phyloP scores from a whole-genome alignment of 2,888 invertebrate species.

The Habroteleia sp. region DNA sequence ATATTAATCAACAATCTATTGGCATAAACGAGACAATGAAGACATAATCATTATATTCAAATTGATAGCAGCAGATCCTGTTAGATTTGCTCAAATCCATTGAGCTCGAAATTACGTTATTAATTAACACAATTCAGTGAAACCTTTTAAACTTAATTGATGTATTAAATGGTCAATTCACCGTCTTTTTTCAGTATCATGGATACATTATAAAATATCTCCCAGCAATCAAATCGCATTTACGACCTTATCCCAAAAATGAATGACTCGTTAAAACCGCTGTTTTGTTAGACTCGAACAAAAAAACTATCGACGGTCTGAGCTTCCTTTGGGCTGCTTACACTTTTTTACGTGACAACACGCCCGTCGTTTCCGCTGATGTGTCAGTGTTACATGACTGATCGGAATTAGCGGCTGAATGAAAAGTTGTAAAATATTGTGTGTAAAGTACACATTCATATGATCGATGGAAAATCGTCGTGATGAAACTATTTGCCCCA shows the following conservation, averaged over 20 bases:
- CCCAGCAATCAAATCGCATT: constrained; percentile 9
- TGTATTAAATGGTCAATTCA: constrained; percentile 1
- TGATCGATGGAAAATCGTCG: constrained; percentile 78
- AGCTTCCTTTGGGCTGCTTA: constrained; percentile 63
- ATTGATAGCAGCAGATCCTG: no score
- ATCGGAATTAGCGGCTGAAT: constrained; percentile 57
- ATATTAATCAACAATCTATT: no score
- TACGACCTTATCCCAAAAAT: constrained; percentile 43
- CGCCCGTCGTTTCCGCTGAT: constrained; percentile 57
- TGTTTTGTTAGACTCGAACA: constrained; percentile 45
- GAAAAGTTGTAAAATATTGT: constrained; percentile 51
- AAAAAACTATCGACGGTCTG: constrained; percentile 58
- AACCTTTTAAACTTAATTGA: constrained; percentile 1
- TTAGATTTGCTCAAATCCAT: no score
- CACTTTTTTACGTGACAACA: constrained; percentile 71
- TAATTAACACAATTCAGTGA: constrained; percentile 23
- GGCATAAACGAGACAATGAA: no score
- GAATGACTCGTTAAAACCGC: constrained; percentile 59
- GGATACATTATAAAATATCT: constrained; percentile 31
- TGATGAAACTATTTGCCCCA: constrained; percentile 67
- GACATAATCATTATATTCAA: no score
- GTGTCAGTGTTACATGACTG: constrained; percentile 59
- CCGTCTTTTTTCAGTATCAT: constrained; percentile 17
- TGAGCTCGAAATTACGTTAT: no score
- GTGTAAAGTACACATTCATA: constrained; percentile 66